Evolutionary conservation across 2,888 invertebrate genomes (phyloP).

Genomic region (Stegophylla sp.): DNA sequence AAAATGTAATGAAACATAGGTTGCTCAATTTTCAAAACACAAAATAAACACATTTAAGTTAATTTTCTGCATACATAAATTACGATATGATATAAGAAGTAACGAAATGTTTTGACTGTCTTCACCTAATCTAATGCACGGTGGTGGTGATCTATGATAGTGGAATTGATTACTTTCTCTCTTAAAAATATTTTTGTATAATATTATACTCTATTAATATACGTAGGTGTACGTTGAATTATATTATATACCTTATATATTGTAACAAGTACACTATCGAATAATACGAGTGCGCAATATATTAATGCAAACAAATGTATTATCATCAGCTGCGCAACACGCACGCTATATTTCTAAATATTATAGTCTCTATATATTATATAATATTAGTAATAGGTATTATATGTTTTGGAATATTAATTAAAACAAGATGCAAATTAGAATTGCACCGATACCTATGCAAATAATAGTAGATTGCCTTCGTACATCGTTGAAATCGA

Average conservation of each 20-base stretch:
- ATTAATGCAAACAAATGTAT: background rate
- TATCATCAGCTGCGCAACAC: background rate
- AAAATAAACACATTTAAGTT: constrained; percentile 9
- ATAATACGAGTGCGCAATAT: background rate
- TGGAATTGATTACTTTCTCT: constrained; percentile 28
- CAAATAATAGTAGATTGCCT: background rate
- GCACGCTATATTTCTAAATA: background rate
- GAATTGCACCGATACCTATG: background rate
- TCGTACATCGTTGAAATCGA: background rate
- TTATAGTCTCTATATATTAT: background rate
- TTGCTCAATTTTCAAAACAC: constrained; percentile 53
- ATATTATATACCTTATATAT: too few relatives aligned
- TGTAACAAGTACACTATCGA: background rate
- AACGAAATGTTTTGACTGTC: constrained; percentile 20
- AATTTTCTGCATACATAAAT: background rate
- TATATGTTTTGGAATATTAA: background rate
- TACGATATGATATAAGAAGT: background rate
- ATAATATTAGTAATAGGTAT: too few relatives aligned
- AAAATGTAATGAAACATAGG: constrained; percentile 30
- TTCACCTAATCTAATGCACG: constrained; percentile 39
- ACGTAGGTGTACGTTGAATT: too few relatives aligned
- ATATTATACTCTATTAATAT: too few relatives aligned
- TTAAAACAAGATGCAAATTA: background rate
- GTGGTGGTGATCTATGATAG: constrained; percentile 28
- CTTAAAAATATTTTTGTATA: background rate